Evolutionary conservation across 1,140 invertebrate genomes (phyloP).

Genomic region (Drosophila elegans): DNA sequence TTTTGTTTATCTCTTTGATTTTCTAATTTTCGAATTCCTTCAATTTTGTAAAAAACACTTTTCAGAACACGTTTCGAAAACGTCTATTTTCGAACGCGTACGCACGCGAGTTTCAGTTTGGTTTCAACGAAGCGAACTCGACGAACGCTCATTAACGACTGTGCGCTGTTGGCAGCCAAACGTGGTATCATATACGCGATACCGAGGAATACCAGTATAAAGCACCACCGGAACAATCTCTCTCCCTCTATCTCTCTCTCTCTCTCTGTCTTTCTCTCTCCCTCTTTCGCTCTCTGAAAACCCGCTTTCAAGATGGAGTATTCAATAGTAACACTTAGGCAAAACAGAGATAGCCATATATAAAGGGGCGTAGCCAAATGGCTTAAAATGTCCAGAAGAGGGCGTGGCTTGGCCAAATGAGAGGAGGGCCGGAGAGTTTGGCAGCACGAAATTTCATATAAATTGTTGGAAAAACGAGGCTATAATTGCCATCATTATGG

Average conservation of each 20-base stretch:
- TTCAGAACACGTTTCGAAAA: slow-evolving; percentile 17
- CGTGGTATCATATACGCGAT: slow-evolving; percentile 63
- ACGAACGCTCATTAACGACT: slow-evolving; percentile 76
- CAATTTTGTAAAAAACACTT: slow-evolving; percentile 7
- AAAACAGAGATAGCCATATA: slow-evolving; percentile 31
- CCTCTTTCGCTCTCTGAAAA: slow-evolving; percentile 12
- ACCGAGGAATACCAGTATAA: slow-evolving; percentile 18
- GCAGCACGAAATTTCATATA: slow-evolving; percentile 72
- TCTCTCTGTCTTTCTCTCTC: slow-evolving; percentile 11
- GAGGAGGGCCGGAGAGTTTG: slow-evolving; percentile 18
- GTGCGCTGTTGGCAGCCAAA: slow-evolving; percentile 40
- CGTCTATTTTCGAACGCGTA: slow-evolving; percentile 13
- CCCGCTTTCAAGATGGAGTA: slow-evolving; percentile 72
- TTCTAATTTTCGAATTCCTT: background rate
- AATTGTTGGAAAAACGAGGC: slow-evolving; percentile 84
- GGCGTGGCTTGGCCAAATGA: slow-evolving; percentile 20
- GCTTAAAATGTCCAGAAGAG: slow-evolving; percentile 41
- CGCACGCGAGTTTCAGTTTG: slow-evolving; percentile 13
- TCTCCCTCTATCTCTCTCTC: slow-evolving; percentile 20
- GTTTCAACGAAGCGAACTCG: slow-evolving; percentile 41
- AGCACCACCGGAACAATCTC: slow-evolving; percentile 24
- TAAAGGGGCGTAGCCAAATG: slow-evolving; percentile 53
- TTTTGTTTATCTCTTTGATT: slow-evolving; percentile 1
- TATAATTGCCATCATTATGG: slow-evolving; percentile 85
- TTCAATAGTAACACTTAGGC: slow-evolving; percentile 4